phyloP scores from a whole-genome alignment of 2,113 vertebrate species.

The Sylvilagus bachmani region DNA sequence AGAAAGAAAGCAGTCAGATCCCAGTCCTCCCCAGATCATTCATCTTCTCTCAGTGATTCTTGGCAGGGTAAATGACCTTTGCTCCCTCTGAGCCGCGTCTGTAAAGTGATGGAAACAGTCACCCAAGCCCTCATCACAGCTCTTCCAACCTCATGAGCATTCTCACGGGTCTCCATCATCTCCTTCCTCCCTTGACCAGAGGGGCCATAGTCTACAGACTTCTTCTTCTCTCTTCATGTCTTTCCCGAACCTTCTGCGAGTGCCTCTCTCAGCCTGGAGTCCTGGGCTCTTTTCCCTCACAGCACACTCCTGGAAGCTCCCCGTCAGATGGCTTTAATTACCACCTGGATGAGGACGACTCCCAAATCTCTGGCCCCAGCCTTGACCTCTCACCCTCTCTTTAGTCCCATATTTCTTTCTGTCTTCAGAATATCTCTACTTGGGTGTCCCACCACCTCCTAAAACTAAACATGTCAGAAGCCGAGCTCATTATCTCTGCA shows the following conservation, averaged over 20 bases:
- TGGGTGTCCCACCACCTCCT: slow-evolving; percentile 84
- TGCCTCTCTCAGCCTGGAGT: not conserved
- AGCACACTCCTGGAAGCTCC: slow-evolving; percentile 60
- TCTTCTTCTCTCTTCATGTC: slow-evolving; percentile 4
- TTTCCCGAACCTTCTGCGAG: not conserved
- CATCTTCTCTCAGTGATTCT: slow-evolving; percentile 30
- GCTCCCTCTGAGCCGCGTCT: slow-evolving; percentile 48
- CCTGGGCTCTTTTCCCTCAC: not conserved
- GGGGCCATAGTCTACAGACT: not conserved
- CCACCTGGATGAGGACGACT: slow-evolving; percentile 80
- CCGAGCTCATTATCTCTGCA: slow-evolving; percentile 80
- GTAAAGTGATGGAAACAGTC: slow-evolving; percentile 50
- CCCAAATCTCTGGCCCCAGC: slow-evolving; percentile 79
- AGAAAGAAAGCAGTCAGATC: slow-evolving; percentile 36
- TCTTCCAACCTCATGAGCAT: slow-evolving; percentile 22
- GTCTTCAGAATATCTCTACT: slow-evolving; percentile 85
- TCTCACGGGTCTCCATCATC: not conserved
- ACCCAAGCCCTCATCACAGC: slow-evolving; percentile 29
- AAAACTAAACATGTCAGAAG: slow-evolving; percentile 85
- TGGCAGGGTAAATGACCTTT: slow-evolving; percentile 59
- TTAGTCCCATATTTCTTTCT: slow-evolving; percentile 82
- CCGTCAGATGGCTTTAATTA: slow-evolving; percentile 82
- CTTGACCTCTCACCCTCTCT: slow-evolving; percentile 82
- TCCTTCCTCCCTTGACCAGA: not conserved
- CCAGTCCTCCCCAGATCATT: not conserved